Base-by-base conservation (phyloP, 2,113 vertebrate species). In the Cynocephalus volans region DNA sequence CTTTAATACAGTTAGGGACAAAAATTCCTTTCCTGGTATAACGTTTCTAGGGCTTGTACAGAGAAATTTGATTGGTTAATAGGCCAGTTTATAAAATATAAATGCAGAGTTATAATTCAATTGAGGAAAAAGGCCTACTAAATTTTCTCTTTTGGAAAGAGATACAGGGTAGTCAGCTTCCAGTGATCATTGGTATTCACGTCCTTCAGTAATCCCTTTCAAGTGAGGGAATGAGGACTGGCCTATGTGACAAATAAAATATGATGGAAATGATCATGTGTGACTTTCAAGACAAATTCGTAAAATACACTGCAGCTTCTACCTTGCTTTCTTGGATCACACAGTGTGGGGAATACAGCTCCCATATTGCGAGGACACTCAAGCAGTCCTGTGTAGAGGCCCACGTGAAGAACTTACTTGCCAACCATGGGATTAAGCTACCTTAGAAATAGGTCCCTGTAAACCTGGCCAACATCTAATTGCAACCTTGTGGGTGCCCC, bases 141-240 rank as follows among this genome's bases (percentile, higher is more conserved):
- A 84, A 48, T 88, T 81, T 88, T 97, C 14, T 88, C n/a, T 75
- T 93, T 96, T 8, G 50, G 69, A 21, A 87, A 28, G n/a, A 19
- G 45, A 76, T 41, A 41, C 33, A n/a, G 28, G n/a, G 36, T 45
- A 45, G 26, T n/a, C 33, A 19, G 10, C 5, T 77, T 87, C 36
- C 14, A 11, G 23, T 60, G 41, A 48, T 65, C 54, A 28, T 90
- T 56, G 2, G 3, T 75, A 13, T 21, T 75, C 33, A 36, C 9
- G 3, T 3, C 19, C n/a, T 50, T 90, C 7, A 89, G n/a, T 56
- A 50, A 41, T 93, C 17, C 18, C 23, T 95, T 93, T 93, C 28
- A 54, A n/a, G 56, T 48, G 18, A n/a, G 56, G 36, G 18, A 72
- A 64, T 67, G 45, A 91, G n/a, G 65, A 36, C 52, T 26, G 36